Evolutionary conservation across 2,113 vertebrate species (phyloP), one percentile per base, ranked within the genome.

Genomic region (Puntigrus tetrazona): DNA sequence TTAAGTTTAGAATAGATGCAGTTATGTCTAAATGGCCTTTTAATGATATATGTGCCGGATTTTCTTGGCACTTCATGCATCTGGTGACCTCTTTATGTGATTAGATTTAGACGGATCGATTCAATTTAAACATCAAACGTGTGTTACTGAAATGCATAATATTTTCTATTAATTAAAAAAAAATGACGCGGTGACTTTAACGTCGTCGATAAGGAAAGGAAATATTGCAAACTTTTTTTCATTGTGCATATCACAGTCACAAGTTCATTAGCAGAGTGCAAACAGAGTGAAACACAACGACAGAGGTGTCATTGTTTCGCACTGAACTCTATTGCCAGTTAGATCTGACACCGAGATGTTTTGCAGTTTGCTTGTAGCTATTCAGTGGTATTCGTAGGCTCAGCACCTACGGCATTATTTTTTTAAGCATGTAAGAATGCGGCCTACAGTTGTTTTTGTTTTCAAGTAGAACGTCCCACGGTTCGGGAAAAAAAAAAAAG

Each of bases 1-100:
- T 79, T 73, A 11, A 22, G 34, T 20, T 18, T n/a, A 80, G 75
- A 80, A 87, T 79, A 50, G 70, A 80, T 80, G 61, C 25, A 63
- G 76, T 83, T 41, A 78, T 59, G 25, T 67, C 31, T 63, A 57
- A 82, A 34, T 75, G 57, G 22, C 9, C 25, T 61, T 41, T 5
- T 63, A 1, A 14, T 70, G 63, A 63, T 65, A 8, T n/a, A 78
- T 45, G 6, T 47, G 8, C 20, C 5, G 45, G 84, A 27, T 69
- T 77, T 34, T 36, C 41, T 59, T 52, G 22, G 31, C 10, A 16
- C 22, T 59, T 78, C 1, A 13, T 55, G 18, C 34, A 78, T 36
- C 7, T 47, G 3, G 25, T 80, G 41, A 80, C 41, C 41, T 75
- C 59, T 2, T 8, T 25, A 38, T 43, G 55, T 13, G 36, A 8